These are phyloP conservation scores for Caenorhabditis panamensis DNA, from an alignment of 2,888 invertebrate genomes.

Conservation along the genomic window DNA sequence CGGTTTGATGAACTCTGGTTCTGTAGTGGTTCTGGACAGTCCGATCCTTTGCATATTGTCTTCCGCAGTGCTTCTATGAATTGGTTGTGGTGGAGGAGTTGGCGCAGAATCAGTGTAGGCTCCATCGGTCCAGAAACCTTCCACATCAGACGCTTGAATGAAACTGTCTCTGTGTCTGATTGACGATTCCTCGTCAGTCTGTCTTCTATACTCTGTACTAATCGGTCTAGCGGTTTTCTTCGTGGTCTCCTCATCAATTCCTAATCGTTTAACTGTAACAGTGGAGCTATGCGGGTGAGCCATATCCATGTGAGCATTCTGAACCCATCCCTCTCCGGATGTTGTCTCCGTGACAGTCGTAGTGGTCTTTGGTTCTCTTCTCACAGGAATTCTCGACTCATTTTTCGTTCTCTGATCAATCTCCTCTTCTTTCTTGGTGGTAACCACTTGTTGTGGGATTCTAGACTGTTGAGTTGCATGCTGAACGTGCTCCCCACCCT, in stretches of 20 bases:
- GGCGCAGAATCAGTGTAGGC: conserved; percentile 74
- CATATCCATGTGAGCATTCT: conserved; percentile 41
- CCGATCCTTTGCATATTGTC: conserved; percentile 66
- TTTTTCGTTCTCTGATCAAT: conserved; percentile 28
- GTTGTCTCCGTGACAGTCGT: conserved; percentile 57
- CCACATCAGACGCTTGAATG: conserved; percentile 69
- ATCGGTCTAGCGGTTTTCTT: conserved; percentile 50
- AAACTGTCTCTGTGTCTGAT: conserved; percentile 66
- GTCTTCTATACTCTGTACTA: conserved; percentile 46
- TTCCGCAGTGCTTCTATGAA: conserved; percentile 60
- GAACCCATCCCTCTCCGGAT: conserved; percentile 62
- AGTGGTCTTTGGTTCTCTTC: conserved; percentile 47
- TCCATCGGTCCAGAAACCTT: conserved; percentile 76
- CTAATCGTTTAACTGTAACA: conserved; percentile 45
- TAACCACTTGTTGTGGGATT: conserved; percentile 15
- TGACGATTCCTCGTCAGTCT: conserved; percentile 61
- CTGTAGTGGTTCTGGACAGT: conserved; percentile 76
- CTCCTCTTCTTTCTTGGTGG: conserved; percentile 22
- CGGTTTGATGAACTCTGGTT: conserved; percentile 79
- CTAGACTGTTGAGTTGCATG: background rate
- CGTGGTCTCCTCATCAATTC: conserved; percentile 50
- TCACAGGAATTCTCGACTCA: conserved; percentile 52
- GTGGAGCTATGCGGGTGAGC: conserved; percentile 20
- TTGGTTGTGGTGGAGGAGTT: conserved; percentile 69
- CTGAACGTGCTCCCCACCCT: conserved; percentile 29